These are phyloP conservation scores for Yasuhikotakia modesta DNA, from an alignment of 2,797 vertebrate genomes.

Conservation along the genomic window DNA sequence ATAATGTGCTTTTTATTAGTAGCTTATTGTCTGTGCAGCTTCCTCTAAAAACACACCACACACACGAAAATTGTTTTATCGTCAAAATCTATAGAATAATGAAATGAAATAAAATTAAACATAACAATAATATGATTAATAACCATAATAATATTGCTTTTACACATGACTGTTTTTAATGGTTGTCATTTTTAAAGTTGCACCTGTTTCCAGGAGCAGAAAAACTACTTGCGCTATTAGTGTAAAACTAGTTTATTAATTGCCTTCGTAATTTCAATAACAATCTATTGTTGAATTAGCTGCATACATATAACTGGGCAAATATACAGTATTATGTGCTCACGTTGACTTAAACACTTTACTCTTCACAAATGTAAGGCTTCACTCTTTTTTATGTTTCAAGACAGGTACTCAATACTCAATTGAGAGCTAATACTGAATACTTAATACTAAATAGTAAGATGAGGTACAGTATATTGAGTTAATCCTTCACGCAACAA, in stretches of 20 bases:
- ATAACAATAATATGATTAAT: too few relatives aligned
- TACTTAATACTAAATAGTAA: not conserved
- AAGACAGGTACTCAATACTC: not conserved
- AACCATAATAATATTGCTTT: too few relatives aligned
- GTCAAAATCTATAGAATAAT: too few relatives aligned
- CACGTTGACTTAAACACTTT: not conserved
- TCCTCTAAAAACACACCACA: not conserved
- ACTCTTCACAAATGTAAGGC: not conserved
- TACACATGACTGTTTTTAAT: too few relatives aligned
- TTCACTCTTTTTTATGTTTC: not conserved
- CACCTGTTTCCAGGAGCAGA: slow-evolving; percentile 59
- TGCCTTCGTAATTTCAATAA: slow-evolving; percentile 20
- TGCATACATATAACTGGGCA: not conserved
- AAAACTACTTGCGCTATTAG: slow-evolving; percentile 62
- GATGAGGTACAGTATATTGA: not conserved
- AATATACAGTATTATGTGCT: not conserved
- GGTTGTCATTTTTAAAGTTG: not conserved
- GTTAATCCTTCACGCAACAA: not conserved
- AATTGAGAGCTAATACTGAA: too few relatives aligned
- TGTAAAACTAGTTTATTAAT: slow-evolving; percentile 2
- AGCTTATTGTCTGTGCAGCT: not conserved
- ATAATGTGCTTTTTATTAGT: too few relatives aligned
- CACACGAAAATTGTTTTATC: too few relatives aligned
- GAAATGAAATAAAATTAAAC: too few relatives aligned
- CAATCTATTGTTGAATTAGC: not conserved